Base-by-base conservation (phyloP, 37 sponge, comb jelly and placozoan genomes). In the Cliona cf. orientalis region DNA sequence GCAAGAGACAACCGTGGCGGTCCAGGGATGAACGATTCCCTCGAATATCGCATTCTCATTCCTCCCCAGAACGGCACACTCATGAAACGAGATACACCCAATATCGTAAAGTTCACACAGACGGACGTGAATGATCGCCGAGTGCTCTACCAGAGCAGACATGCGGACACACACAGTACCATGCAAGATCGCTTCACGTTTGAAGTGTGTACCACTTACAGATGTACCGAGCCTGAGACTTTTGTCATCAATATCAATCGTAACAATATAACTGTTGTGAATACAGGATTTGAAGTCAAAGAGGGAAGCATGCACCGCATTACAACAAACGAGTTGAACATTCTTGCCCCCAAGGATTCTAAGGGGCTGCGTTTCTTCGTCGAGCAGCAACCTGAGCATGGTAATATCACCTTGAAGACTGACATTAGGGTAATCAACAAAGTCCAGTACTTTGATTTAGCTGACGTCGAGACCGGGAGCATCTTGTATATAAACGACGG, bases 101-200 rank as follows among this genome's bases (percentile, higher is more conserved):
- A 42, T 14, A 23, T 4, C 17, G 29, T 25, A 3, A 17, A 35
- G 12, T 90, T 90, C 70, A 84, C 90, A 0, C 80, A 84, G 66
- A 63, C 61, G 12, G 75, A 90, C 9, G 70, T 90, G 17, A 34
- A 69, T 33, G 26, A 41, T 0, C 19, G 55, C 3, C 64, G 26
- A n/a, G 78, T 90, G 4, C 66, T 69, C 33, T 90, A 84, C 59
- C 9, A 62, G 29, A 19, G 62, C 11, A 5, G 22, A 25, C 78
- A 83, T 74, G 23, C 11, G 11, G 29, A 23, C 29, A 61, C 62
- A 5, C 11, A 23, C 11, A 29, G 40, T 37, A 21, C 23, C 29
- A 39, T 59, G 59, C 36, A 59, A 7, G 90, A 89, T 49, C 19
- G 46, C 35, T 79, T 90, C 75, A 66, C 35, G 9, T 74, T 90